Percentiles rank a stretch among this genome's conserved stretches.
These are phyloP conservation scores for Erythrolamprus reginae DNA, from an alignment of 2,113 vertebrate genomes.

Conservation along the genomic window DNA sequence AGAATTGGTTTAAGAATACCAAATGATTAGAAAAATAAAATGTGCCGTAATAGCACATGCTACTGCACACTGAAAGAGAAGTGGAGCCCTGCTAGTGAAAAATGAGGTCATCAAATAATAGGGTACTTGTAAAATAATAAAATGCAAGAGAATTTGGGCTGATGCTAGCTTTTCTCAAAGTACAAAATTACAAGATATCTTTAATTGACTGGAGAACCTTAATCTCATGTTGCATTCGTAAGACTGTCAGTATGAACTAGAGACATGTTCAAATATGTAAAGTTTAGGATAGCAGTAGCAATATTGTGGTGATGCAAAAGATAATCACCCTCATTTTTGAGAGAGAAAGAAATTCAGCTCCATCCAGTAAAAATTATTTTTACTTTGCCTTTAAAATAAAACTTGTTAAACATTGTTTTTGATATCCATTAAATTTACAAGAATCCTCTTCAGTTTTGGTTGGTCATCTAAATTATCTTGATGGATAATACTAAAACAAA, in stretches of 20 bases:
- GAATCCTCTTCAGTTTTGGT: background rate
- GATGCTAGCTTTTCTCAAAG: background rate
- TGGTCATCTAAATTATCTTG: background rate
- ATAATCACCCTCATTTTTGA: background rate
- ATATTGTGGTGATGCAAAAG: background rate
- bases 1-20: background rate
- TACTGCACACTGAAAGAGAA: background rate
- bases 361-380: background rate
- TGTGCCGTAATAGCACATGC: background rate
- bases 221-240: background rate
- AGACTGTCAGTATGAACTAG: background rate
- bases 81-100: background rate
- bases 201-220: background rate
- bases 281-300: background rate
- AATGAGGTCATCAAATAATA: background rate
- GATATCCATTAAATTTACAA: background rate
- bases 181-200: background rate
- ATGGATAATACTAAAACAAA: background rate
- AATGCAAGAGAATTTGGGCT: background rate
- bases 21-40: background rate
- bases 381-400: background rate
- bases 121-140: background rate
- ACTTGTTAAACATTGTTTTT: background rate
- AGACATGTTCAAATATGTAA: background rate
- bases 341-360: background rate